A percentile compares a stretch with the other conserved stretches of the same genome.
Evolutionary conservation across 2,797 vertebrate genomes (phyloP).

Genomic region (Chromobotia macracanthus): DNA sequence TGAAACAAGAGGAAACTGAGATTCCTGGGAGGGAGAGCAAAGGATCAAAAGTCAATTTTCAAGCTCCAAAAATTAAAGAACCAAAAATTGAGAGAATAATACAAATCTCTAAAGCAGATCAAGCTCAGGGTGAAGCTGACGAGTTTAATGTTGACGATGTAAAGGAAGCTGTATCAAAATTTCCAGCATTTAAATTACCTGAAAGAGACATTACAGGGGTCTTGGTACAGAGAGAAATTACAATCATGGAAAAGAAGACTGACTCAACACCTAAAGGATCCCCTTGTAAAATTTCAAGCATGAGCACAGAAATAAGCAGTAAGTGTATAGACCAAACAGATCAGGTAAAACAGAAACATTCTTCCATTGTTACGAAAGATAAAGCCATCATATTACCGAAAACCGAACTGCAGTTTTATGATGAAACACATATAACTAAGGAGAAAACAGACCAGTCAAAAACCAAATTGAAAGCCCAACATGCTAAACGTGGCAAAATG

Average conservation of each 20-base stretch:
- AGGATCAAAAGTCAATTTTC: constrained; percentile 8
- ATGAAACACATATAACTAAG: constrained; percentile 60
- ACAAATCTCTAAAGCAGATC: constrained; percentile 46
- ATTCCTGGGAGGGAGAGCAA: constrained; percentile 66
- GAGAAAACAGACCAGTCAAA: constrained; percentile 58
- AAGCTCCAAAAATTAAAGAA: constrained; percentile 51
- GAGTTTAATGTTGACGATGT: constrained; percentile 77
- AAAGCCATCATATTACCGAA: constrained; percentile 66
- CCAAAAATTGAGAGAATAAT: constrained; percentile 60
- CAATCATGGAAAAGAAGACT: constrained; percentile 76
- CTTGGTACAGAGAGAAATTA: constrained; percentile 76
- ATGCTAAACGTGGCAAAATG: constrained; percentile 21
- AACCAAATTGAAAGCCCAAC: constrained; percentile 51
- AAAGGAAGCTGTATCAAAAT: constrained; percentile 78
- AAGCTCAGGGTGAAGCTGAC: constrained; percentile 65
- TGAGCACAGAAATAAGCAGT: constrained; percentile 58
- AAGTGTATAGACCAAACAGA: constrained; percentile 36
- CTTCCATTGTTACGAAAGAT: constrained; percentile 49
- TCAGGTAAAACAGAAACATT: constrained; percentile 22
- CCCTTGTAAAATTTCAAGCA: constrained; percentile 69
- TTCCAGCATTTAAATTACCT: constrained; percentile 78
- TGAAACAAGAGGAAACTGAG: constrained; percentile 73
- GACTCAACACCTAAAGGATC: constrained; percentile 68
- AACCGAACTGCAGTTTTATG: constrained; percentile 57
- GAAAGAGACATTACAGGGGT: constrained; percentile 73